Base-by-base conservation (phyloP, 2,113 vertebrate species). In the Tachysurus vachellii region DNA sequence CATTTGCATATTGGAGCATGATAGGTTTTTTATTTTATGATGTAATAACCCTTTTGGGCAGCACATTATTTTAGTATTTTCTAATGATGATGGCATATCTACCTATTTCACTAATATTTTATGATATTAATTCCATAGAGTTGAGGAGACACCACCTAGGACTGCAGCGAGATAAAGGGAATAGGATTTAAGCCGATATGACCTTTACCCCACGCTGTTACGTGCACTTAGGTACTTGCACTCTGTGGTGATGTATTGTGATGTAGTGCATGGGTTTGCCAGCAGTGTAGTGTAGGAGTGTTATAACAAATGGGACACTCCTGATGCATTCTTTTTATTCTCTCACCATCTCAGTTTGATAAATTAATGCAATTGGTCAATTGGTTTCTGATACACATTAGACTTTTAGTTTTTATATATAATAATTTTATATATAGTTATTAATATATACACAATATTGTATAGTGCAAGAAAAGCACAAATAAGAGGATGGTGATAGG, bases 251-350 rank as follows among this genome's bases (percentile, higher is more conserved):
- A 81, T 44, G 79, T 61, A 81, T 81, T 81, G 56, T 61, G 79
- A 81, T 80, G 56, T 81, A 81, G 79, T 81, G 56, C 79, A 59
- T 80, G 56, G 56, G 19, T 57, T 59, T 80, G 28, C 79, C 79
- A 59, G 5, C 79, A 61, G 79, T 61, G 54, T 80, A 80, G 54
- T 80, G n/a, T 56, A 76, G 73, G 23, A 56, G 50, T 56, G n/a
- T 80, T 80, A 59, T 81, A 59, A 59, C 54, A 80, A 80, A 80
- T 80, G 28, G 17, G 31, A 61, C 56, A 61, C 31, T 81, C 57
- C 56, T 61, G 56, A 61, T 81, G 31, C 42, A 61, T 61, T 81
- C 31, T 42, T 81, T 81, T 81, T 31, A 81, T 81, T 61, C 56
- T 81, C 56, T 44, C 10, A 81, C 56, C 17, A 36, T 36, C 36